Evolutionary conservation across 2,797 vertebrate species (phyloP), one percentile per base, ranked within the genome.

Genomic region (Muscicapa comitata): DNA sequence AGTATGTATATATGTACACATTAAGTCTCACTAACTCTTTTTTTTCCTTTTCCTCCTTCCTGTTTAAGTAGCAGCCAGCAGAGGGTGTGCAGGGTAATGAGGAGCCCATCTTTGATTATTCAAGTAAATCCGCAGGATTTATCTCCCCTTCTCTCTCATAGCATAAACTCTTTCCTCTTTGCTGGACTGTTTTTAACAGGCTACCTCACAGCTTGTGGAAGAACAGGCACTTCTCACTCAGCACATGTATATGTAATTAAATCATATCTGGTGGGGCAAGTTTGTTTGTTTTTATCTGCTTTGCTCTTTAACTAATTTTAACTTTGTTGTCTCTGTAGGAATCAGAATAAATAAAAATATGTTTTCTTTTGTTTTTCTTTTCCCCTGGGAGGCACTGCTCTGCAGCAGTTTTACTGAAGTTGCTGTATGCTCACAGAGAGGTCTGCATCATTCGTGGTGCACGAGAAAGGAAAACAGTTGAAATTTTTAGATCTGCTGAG

Each of bases 31-130:
- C 4, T 4, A 51, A n/a, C 9, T 10, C 7, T 23, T 62, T 47
- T 35, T 61, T 38, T 5, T 17, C 13, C 6, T 48, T 47, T 47
- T 19, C 7, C 7, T 33, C 15, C 43, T 80, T 83, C 33, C 12
- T 76, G 3, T 8, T 9, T 28, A 53, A 63, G 40, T 61, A 70
- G 29, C 74, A 88, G 70, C 97, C 97, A 96, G 96, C 96, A 98
- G 97, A 96, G 97, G 97, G 97, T 79, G 95, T 68, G 29, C 65
- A 33, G 61, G n/a, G 54, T 77, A 86, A 29, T 5, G 1, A 28
- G 73, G 63, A 94, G 42, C 28, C 25, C 31, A 45, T 28, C 25
- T 74, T 90, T 59, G 20, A 40, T 62, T 29, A 78, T 79, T 70
- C 40, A 47, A 62, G n/a, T 73, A 75, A 77, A 48, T 43, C 11